Base-by-base conservation (phyloP, 2,888 invertebrate genomes). In the Pherbina coryleti region DNA sequence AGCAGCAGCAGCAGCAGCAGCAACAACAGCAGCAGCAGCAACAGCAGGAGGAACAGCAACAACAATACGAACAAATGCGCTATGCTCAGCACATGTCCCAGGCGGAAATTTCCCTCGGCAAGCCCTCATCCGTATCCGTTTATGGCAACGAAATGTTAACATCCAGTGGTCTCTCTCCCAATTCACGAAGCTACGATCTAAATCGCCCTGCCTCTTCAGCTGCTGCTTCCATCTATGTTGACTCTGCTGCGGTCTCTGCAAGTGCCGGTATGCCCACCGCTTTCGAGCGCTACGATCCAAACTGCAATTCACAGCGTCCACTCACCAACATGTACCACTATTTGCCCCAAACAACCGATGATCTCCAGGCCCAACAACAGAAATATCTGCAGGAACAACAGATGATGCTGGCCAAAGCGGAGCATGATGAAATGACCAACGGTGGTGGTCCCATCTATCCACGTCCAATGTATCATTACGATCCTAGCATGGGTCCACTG, bases 391-490 rank as follows among this genome's bases (percentile, higher is more conserved):
- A 93, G 84, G 92, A 90, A 90, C 91, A 85, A 85, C 90, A 90
- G 80, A 84, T 90, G 84, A 92, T 91, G 87, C 92, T 91, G 92
- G 88, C 88, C 60, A 95, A 95, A 90, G 93, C 93, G 28, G 95
- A 95, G 89, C 92, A 92, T 83, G 94, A 94, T 84, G 91, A 93
- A 84, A 80, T 88, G 77, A 79, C 88, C 34, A 86, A 85, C 37
- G 81, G 80, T 8, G 92, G 93, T 79, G 94, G 94, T 75, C 95
- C 95, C 22, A 92, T 95, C 77, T 95, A 95, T 89, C 95, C 95
- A 82, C 94, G 95, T 89, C 95, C 95, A 83, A 94, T 95, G 93
- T 95, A 95, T 91, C 95, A 95, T 90, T 95, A 95, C 90, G 95
- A 95, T 87, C 92, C 93, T 67, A 91, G 93, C 85, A 92, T 92